A percentile compares a stretch with the other conserved stretches of the same genome.
phyloP scores from a whole-genome alignment of 2,797 vertebrate species.

The Lithobates pipiens region DNA sequence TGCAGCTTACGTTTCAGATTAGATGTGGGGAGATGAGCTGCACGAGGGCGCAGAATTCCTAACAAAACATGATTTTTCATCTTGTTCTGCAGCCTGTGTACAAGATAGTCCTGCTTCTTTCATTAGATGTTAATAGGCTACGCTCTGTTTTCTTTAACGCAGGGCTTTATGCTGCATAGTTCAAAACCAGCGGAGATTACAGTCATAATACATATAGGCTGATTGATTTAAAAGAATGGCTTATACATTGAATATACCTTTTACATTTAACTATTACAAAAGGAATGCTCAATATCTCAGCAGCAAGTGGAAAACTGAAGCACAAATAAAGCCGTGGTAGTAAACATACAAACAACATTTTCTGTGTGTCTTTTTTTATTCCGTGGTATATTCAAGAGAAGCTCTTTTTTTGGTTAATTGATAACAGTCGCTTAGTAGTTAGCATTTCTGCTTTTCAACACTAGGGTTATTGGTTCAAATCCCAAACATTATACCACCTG shows the following conservation, averaged over 20 bases:
- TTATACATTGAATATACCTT: constrained; percentile 24
- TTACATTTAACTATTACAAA: constrained; percentile 17
- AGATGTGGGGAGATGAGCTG: constrained; percentile 46
- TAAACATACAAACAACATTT: background rate
- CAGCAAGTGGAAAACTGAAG: constrained; percentile 7
- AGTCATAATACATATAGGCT: constrained; percentile 26
- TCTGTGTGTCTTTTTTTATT: background rate
- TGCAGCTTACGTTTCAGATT: constrained; percentile 51
- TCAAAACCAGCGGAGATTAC: constrained; percentile 10
- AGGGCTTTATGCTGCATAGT: constrained; percentile 34
- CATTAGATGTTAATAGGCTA: constrained; percentile 57
- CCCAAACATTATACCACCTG: too few relatives aligned
- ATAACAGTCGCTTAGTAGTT: too few relatives aligned
- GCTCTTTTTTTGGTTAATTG: too few relatives aligned
- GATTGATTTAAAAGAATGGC: constrained; percentile 46
- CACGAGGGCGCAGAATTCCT: constrained; percentile 24
- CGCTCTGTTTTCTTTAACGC: constrained; percentile 52
- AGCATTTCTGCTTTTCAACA: too few relatives aligned
- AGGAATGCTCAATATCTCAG: constrained; percentile 16
- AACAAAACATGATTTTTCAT: constrained; percentile 57
- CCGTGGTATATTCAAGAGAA: background rate
- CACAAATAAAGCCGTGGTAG: background rate
- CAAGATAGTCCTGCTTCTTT: constrained; percentile 40
- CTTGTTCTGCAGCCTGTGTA: constrained; percentile 47
- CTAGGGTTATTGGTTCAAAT: too few relatives aligned